Conservation (phyloP, 1,140 invertebrate genomes). For the Saccostrea cuccullata region DNA sequence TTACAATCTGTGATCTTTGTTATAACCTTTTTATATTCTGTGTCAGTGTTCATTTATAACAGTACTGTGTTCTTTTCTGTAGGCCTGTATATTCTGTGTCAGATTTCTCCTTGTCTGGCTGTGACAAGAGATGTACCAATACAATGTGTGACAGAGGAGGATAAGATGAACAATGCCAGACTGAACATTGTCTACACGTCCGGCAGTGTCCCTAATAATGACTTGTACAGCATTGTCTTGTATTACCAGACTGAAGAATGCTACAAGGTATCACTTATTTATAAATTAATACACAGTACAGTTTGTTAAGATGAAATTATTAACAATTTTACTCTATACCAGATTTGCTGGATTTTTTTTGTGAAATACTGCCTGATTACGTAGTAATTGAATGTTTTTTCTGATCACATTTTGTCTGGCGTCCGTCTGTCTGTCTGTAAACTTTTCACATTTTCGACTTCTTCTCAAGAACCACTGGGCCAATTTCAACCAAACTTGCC, state of each 20-base stretch:
- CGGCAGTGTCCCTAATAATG: background rate
- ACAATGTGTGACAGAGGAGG: background rate
- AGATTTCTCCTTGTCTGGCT: background rate
- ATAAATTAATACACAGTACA: background rate
- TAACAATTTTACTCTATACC: no score
- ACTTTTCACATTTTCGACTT: no score
- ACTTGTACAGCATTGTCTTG: background rate
- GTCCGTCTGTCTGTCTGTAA: no score
- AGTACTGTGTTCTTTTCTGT: background rate
- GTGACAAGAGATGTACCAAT: background rate
- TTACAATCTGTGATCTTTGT: no score
- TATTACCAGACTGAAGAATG: background rate
- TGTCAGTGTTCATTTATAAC: no score
- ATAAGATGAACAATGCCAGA: slow-evolving; percentile 63
- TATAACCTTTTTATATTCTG: no score
- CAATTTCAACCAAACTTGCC: no score
- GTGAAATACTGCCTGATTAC: no score
- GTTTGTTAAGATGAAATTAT: no score
- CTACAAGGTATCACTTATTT: background rate
- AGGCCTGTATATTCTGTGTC: background rate
- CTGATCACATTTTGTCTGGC: no score
- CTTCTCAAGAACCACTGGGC: no score
- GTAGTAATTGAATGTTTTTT: background rate
- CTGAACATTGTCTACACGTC: slow-evolving; percentile 18
- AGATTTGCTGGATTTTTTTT: no score